A percentile compares a stretch with the other conserved stretches of the same genome.
Evolutionary conservation across 2,113 vertebrate species (phyloP).

Genomic region (Setophaga petechia): DNA sequence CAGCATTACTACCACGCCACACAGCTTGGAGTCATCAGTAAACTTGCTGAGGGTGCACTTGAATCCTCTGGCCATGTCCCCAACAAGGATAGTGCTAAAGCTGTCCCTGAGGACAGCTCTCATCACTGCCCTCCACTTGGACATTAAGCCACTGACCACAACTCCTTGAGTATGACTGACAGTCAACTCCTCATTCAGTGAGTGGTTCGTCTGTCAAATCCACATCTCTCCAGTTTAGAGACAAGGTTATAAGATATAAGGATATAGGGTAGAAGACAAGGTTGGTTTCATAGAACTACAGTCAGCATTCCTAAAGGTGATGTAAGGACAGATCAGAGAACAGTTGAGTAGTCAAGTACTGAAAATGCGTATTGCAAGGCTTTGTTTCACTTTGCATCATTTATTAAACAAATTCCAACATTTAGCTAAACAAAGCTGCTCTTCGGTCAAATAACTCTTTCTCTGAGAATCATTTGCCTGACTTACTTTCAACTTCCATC

Average conservation of each 20-base stretch:
- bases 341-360: not conserved
- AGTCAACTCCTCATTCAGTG: not conserved
- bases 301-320: not conserved
- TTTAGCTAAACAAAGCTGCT: not conserved
- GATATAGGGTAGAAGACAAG: not conserved
- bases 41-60: not conserved
- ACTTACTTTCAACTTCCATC: not conserved
- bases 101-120: not conserved
- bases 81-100: not conserved
- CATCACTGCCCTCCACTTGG: not conserved
- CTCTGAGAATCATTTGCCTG: not conserved
- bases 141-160: not conserved
- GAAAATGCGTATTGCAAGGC: not conserved
- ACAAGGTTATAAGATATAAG: not conserved
- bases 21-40: not conserved
- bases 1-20: not conserved
- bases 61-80: not conserved
- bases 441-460: not conserved
- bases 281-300: not conserved
- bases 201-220: not conserved
- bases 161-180: not conserved
- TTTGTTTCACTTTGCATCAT: not conserved
- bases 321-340: not conserved
- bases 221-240: not conserved
- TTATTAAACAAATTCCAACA: not conserved